These are phyloP conservation scores for Ariopsis seemanni DNA, from an alignment of 2,113 vertebrate genomes.

Conservation along the genomic window DNA sequence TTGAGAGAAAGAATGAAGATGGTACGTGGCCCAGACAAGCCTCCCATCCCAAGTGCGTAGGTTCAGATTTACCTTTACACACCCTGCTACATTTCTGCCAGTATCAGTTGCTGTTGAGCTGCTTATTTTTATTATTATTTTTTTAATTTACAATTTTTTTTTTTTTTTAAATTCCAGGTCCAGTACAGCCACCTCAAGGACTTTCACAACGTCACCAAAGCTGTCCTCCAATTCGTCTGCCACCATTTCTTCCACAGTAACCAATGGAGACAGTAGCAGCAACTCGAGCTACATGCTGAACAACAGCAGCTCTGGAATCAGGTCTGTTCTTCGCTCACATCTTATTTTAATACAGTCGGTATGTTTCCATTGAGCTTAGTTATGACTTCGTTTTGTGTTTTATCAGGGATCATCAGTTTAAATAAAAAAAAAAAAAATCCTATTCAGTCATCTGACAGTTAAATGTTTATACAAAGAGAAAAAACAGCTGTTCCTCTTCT, in stretches of 20 bases:
- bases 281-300: conserved; percentile 83
- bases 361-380: background rate
- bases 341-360: background rate
- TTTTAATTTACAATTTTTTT: conserved; percentile 17
- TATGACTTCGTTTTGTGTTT: background rate
- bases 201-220: conserved; percentile 93
- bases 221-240: conserved; percentile 86
- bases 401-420: background rate
- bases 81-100: background rate
- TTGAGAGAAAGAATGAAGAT: conserved; percentile 94
- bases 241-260: conserved; percentile 84
- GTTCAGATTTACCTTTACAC: background rate
- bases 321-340: conserved; percentile 55
- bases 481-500: conserved; percentile 14
- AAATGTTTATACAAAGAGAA: background rate
- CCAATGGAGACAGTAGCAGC: conserved; percentile 89
- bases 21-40: conserved; percentile 92
- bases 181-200: conserved; percentile 87
- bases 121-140: background rate
- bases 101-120: background rate
- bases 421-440: background rate
- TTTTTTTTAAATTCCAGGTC: conserved; percentile 76
- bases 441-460: no score
- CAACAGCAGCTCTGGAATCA: conserved; percentile 82
- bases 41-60: conserved; percentile 82